Percentiles rank a stretch among this genome's conserved stretches.
phyloP scores from a whole-genome alignment of 2,797 vertebrate species.

The Crenichthys baileyi region DNA sequence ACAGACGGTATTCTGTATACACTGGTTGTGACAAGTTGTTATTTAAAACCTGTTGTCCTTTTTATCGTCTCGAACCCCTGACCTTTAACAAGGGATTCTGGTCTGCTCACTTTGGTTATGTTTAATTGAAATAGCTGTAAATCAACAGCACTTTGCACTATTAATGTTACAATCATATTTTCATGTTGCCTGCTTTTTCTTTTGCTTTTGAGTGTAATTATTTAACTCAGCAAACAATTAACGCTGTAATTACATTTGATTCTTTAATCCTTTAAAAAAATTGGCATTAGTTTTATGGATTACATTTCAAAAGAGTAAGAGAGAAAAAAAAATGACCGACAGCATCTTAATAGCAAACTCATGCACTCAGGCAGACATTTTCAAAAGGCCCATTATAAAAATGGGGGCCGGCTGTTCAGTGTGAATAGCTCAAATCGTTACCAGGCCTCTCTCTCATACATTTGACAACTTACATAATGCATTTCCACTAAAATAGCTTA shows the following conservation, averaged over 20 bases:
- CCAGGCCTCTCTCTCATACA: slow-evolving; percentile 71
- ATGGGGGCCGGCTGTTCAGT: slow-evolving; percentile 73
- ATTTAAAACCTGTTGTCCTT: no score
- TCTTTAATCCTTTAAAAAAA: slow-evolving; percentile 43
- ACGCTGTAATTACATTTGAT: slow-evolving; percentile 44
- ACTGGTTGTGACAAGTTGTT: no score
- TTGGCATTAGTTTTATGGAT: slow-evolving; percentile 60
- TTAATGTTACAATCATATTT: slow-evolving; percentile 20
- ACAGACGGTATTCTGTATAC: no score
- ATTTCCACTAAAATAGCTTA: slow-evolving; percentile 85
- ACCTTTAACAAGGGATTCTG: no score
- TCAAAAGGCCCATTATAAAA: slow-evolving; percentile 80
- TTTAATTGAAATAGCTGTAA: not conserved
- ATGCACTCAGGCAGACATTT: slow-evolving; percentile 76
- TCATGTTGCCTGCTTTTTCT: not conserved
- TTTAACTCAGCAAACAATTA: slow-evolving; percentile 35
- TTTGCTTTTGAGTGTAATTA: slow-evolving; percentile 18
- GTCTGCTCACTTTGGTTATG: not conserved
- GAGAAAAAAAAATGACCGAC: slow-evolving; percentile 63
- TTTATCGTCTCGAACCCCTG: no score
- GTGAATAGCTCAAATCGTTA: slow-evolving; percentile 80
- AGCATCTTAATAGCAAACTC: slow-evolving; percentile 74
- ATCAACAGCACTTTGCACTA: slow-evolving; percentile 27
- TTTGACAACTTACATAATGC: slow-evolving; percentile 85
- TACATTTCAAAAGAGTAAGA: slow-evolving; percentile 50